Evolutionary conservation across 2,797 vertebrate genomes (phyloP).

Genomic region (Brachyalestes nurse): DNA sequence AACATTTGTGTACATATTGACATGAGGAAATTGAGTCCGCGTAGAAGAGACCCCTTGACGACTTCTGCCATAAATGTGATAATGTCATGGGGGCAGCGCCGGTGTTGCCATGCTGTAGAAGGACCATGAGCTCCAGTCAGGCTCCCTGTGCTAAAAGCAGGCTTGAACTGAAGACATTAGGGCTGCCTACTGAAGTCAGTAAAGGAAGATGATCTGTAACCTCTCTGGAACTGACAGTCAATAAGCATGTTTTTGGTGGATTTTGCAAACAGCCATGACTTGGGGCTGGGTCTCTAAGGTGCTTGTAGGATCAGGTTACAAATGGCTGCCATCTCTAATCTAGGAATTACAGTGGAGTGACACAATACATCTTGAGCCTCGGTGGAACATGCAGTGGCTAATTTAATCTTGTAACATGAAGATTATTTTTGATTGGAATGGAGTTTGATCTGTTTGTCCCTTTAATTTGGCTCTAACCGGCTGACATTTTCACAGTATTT

Average conservation of each 20-base stretch:
- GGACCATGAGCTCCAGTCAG: neutral
- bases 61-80: conserved; percentile 25
- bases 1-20: conserved; percentile 52
- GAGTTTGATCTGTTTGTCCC: conserved; percentile 71
- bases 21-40: conserved; percentile 54
- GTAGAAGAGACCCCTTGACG: conserved; percentile 34
- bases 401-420: conserved; percentile 67
- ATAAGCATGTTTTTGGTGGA: conserved; percentile 44
- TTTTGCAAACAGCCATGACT: conserved; percentile 58
- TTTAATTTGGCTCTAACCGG: conserved; percentile 69
- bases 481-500: conserved; percentile 75
- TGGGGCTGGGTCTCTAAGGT: conserved; percentile 54
- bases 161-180: neutral
- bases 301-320: conserved; percentile 65
- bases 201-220: conserved; percentile 41
- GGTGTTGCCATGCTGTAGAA: neutral
- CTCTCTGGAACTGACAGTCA: conserved; percentile 36
- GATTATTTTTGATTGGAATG: conserved; percentile 70
- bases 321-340: conserved; percentile 66
- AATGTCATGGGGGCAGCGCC: conserved; percentile 1
- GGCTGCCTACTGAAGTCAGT: conserved; percentile 22
- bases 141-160: neutral
- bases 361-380: conserved; percentile 60
- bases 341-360: conserved; percentile 66
- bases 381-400: conserved; percentile 59